A percentile compares a stretch with the other conserved stretches of the same genome.
Conservation (phyloP, 1,140 invertebrate species). For the Araneus ventricosus region DNA sequence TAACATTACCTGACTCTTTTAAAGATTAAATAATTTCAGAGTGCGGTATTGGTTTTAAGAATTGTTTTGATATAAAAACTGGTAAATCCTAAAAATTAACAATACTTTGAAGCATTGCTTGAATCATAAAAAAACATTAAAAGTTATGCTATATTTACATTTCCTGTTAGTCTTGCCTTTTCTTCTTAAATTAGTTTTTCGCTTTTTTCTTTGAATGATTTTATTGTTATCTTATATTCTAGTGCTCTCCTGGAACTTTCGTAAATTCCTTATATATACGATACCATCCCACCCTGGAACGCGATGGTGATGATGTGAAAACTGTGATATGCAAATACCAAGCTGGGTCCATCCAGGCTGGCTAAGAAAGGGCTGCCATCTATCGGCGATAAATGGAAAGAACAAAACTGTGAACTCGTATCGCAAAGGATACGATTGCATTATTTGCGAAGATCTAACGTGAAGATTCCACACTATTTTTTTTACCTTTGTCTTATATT, state of each 20-base stretch:
- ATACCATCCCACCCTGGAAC: conserved; percentile 94
- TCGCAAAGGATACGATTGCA: background rate
- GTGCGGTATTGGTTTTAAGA: too few species aligned
- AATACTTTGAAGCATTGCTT: too few species aligned
- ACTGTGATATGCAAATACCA: conserved; percentile 92
- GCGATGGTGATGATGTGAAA: conserved; percentile 96
- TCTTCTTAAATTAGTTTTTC: background rate
- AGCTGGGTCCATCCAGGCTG: conserved; percentile 71
- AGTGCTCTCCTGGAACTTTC: conserved; percentile 81
- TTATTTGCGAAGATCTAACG: background rate
- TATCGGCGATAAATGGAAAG: background rate
- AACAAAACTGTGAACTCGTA: background rate
- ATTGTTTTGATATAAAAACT: too few species aligned
- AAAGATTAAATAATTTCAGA: too few species aligned
- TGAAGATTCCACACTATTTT: background rate
- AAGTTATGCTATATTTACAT: too few species aligned
- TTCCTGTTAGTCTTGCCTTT: too few species aligned
- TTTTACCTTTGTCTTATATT: background rate
- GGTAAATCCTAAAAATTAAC: too few species aligned
- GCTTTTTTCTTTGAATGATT: background rate
- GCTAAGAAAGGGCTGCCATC: conserved; percentile 53
- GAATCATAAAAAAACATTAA: too few species aligned
- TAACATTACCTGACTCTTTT: too few species aligned
- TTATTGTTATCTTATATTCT: background rate
- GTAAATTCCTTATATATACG: conserved; percentile 96